Conservation (phyloP, 1,140 invertebrate genomes). For the Leptinotarsa undecemlineata region DNA sequence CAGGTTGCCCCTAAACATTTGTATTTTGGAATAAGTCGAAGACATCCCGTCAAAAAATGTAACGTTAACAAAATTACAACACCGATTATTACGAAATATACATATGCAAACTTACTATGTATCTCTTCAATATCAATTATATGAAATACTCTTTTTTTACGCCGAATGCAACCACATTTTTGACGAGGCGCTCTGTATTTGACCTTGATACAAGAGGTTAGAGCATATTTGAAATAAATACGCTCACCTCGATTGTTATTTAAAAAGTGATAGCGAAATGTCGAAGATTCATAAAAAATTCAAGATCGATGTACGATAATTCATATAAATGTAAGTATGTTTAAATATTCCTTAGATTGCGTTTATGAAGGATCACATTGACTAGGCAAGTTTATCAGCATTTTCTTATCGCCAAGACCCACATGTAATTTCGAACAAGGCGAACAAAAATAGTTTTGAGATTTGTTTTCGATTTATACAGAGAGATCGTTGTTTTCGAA, state of each 20-base stretch:
- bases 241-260: constrained; percentile 20
- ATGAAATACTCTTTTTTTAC: neutral
- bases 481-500: neutral
- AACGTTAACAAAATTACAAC: neutral
- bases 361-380: constrained; percentile 29
- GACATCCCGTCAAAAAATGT: neutral
- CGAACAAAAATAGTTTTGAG: constrained; percentile 2
- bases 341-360: constrained; percentile 27
- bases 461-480: neutral
- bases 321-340: constrained; percentile 23
- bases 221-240: neutral
- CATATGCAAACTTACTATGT: no score
- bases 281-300: constrained; percentile 18
- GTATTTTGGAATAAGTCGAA: neutral
- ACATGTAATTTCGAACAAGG: constrained; percentile 13
- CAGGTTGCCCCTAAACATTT: neutral
- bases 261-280: constrained; percentile 20
- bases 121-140: neutral
- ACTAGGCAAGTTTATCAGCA: constrained; percentile 24
- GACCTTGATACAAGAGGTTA: constrained; percentile 14
- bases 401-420: constrained; percentile 27
- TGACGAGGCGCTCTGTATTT: neutral
- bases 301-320: constrained; percentile 27
- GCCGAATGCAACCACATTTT: neutral
- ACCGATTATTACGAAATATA: no score